These are phyloP conservation scores for Halichoerus grypus DNA, from an alignment of 2,113 vertebrate species.

Conservation along the genomic window DNA sequence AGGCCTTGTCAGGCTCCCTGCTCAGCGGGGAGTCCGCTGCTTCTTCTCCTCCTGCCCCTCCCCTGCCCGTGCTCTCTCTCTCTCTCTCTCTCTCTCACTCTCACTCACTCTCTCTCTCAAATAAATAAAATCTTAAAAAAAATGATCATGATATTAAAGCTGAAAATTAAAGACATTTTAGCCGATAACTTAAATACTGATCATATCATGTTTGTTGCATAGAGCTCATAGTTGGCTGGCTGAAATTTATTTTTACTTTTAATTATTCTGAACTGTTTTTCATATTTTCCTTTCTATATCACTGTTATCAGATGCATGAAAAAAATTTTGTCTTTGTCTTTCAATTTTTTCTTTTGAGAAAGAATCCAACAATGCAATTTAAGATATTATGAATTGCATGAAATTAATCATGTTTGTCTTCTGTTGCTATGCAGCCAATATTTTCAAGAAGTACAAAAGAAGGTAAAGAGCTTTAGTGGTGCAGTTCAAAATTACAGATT, in stretches of 20 bases:
- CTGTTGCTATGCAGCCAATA: constrained; percentile 46
- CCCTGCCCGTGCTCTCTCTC: not conserved
- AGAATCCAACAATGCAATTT: constrained; percentile 12
- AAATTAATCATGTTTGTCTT: constrained; percentile 65
- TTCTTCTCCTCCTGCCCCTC: not conserved
- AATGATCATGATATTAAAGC: not conserved
- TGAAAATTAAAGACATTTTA: constrained; percentile 43
- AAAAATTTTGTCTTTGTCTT: constrained; percentile 63
- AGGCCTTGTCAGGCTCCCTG: not conserved
- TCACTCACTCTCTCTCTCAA: not conserved
- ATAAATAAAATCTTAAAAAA: not conserved
- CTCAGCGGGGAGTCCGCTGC: not conserved
- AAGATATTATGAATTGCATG: constrained; percentile 51
- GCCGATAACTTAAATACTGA: not conserved
- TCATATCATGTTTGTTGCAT: constrained; percentile 62
- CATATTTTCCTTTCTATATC: constrained; percentile 23
- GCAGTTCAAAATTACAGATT: constrained; percentile 13
- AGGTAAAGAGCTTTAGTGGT: constrained; percentile 59
- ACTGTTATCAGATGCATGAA: constrained; percentile 64
- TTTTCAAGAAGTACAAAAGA: constrained; percentile 76
- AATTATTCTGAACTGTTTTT: constrained; percentile 37
- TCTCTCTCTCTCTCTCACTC: not conserved
- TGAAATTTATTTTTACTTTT: constrained; percentile 50
- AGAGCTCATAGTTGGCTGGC: constrained; percentile 62
- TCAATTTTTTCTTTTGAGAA: constrained; percentile 57